A percentile compares a stretch with the other conserved stretches of the same genome.
Conservation (phyloP, 2,113 vertebrate species). For the Ia io region DNA sequence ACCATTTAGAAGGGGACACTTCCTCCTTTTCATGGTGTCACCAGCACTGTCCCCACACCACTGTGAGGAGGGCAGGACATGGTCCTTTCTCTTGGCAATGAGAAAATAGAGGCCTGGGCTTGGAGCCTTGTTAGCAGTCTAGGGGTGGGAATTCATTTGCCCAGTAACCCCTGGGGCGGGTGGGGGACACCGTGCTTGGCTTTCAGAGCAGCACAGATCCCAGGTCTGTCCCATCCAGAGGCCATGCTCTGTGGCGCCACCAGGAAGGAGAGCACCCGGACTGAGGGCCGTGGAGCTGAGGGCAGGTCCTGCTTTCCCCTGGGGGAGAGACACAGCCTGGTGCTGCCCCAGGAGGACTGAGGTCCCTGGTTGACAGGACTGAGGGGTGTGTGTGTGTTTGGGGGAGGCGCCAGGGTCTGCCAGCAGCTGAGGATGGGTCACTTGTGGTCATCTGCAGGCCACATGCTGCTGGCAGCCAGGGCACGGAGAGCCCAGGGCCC, state of each 20-base stretch:
- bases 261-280: too few relatives aligned
- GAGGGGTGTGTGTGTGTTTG: too few relatives aligned
- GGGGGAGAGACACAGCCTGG: background rate
- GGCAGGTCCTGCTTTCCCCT: background rate
- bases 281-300: background rate
- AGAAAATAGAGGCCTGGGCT: background rate
- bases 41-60: background rate
- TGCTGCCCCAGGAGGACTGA: background rate
- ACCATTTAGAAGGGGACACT: background rate
- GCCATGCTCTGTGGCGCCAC: background rate
- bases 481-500: background rate
- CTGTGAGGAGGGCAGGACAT: background rate
- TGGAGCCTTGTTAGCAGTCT: too few relatives aligned
- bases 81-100: background rate
- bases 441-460: background rate
- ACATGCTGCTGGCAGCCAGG: background rate
- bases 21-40: background rate
- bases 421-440: background rate
- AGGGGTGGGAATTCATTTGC: background rate
- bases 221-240: accelerated
- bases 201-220: background rate
- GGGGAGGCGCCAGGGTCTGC: background rate
- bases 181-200: accelerated
- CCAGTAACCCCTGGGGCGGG: background rate
- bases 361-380: background rate